Evolutionary conservation across 2,888 invertebrate genomes (phyloP).

Genomic region (Theodoxus fluviatilis): DNA sequence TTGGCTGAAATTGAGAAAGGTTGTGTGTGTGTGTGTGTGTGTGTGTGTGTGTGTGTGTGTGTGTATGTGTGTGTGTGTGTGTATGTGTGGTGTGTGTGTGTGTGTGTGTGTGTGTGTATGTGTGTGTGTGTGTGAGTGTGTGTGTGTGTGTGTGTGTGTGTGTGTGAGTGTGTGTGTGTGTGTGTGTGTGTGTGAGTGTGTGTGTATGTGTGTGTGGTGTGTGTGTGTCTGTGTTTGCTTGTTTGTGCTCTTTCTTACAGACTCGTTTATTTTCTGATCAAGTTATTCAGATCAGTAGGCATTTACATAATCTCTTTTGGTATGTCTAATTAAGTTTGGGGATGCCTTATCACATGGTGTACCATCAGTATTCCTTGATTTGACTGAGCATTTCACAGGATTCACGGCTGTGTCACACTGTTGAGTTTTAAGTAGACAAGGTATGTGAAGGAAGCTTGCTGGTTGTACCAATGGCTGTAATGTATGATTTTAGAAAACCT

Average conservation of each 20-base stretch:
- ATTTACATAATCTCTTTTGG: neutral
- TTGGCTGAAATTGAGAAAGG: neutral
- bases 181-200: conserved; percentile 29
- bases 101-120: neutral
- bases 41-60: neutral
- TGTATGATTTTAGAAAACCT: too few species aligned
- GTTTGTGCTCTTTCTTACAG: neutral
- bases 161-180: conserved; percentile 1
- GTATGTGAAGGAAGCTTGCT: neutral
- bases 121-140: neutral
- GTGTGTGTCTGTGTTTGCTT: neutral
- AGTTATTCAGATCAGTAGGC: neutral
- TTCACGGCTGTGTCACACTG: neutral
- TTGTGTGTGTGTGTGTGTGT: neutral
- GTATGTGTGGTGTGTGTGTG: neutral
- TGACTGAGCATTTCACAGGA: neutral
- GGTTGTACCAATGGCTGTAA: too few species aligned
- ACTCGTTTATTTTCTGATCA: neutral
- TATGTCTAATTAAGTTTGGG: too few species aligned
- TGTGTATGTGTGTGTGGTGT: conserved; percentile 4
- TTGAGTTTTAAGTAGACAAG: neutral
- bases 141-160: neutral
- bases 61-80: neutral
- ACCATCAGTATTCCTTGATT: neutral
- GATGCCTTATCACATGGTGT: too few species aligned